A percentile compares a stretch with the other conserved stretches of the same genome.
Conservation (phyloP, 1,140 invertebrate species). For the Musca vetustissima region DNA sequence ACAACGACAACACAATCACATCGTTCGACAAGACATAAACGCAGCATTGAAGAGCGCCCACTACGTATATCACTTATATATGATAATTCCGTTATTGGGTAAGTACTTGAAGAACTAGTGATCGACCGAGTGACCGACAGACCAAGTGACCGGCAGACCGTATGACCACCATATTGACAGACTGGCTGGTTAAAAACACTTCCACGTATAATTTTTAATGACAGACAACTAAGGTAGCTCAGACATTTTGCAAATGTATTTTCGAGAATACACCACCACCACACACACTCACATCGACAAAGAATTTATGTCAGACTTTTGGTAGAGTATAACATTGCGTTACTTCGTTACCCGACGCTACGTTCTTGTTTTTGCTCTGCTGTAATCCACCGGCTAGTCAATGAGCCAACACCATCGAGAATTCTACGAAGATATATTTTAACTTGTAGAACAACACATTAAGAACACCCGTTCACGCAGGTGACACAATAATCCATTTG, state of each 20-base stretch:
- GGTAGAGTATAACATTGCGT: neutral
- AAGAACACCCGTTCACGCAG: too few relatives aligned
- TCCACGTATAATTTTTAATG: neutral
- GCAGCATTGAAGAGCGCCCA: slow-evolving; percentile 78
- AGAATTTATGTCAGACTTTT: neutral
- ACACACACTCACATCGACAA: too few relatives aligned
- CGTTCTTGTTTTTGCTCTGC: too few relatives aligned
- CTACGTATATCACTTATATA: slow-evolving; percentile 87
- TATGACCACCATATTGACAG: neutral
- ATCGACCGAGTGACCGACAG: too few relatives aligned
- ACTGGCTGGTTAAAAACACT: neutral
- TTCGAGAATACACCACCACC: too few relatives aligned
- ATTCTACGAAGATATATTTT: too few relatives aligned
- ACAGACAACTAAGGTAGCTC: neutral
- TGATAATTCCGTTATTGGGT: slow-evolving; percentile 88
- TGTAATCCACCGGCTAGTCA: too few relatives aligned
- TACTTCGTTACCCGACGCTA: neutral
- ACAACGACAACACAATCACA: slow-evolving; percentile 27
- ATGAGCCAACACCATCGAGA: too few relatives aligned
- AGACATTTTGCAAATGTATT: slow-evolving; percentile 10
- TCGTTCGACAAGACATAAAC: slow-evolving; percentile 74
- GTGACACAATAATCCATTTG: too few relatives aligned
- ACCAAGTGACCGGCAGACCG: too few relatives aligned
- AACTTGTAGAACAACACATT: too few relatives aligned
- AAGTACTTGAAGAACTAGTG: slow-evolving; percentile 44